phyloP scores from a whole-genome alignment of 2,888 invertebrate genomes.

The Gryllus longicercus region DNA sequence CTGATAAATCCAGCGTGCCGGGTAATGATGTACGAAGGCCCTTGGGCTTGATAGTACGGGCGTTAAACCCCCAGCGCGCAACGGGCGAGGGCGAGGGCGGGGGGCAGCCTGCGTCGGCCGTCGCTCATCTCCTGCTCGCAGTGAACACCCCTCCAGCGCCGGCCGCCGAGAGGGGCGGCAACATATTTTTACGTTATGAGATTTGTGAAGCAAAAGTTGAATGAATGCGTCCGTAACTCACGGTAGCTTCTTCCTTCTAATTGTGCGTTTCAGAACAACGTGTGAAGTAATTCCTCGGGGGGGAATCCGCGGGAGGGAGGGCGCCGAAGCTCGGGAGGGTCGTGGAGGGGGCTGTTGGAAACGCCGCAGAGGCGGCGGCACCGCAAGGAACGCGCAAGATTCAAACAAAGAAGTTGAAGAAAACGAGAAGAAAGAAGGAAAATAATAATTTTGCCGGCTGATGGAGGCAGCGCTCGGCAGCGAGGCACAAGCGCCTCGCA shows the following conservation, averaged over 20 bases:
- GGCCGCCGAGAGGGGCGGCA: too few relatives aligned
- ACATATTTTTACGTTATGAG: background rate
- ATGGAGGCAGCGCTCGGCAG: conserved; percentile 23
- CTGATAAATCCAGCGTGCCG: too few relatives aligned
- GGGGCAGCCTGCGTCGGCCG: too few relatives aligned
- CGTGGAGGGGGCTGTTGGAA: background rate
- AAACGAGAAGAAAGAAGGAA: conserved; percentile 26
- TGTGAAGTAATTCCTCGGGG: background rate
- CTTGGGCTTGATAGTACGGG: too few relatives aligned
- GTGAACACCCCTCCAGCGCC: too few relatives aligned
- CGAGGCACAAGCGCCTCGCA: conserved; percentile 32
- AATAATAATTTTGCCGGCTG: conserved; percentile 32
- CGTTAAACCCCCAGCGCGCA: too few relatives aligned
- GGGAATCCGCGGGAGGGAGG: background rate
- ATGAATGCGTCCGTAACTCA: background rate
- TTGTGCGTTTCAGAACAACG: background rate
- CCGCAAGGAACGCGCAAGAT: background rate
- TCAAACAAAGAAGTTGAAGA: conserved; percentile 19
- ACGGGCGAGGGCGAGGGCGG: too few relatives aligned
- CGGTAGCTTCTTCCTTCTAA: background rate
- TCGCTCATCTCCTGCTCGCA: too few relatives aligned
- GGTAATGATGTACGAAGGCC: too few relatives aligned
- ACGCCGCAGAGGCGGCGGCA: background rate
- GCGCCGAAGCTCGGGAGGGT: background rate
- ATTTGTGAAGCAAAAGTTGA: background rate